These are phyloP conservation scores for Tenrec ecaudatus DNA, from an alignment of 2,113 vertebrate species.

Conservation along the genomic window DNA sequence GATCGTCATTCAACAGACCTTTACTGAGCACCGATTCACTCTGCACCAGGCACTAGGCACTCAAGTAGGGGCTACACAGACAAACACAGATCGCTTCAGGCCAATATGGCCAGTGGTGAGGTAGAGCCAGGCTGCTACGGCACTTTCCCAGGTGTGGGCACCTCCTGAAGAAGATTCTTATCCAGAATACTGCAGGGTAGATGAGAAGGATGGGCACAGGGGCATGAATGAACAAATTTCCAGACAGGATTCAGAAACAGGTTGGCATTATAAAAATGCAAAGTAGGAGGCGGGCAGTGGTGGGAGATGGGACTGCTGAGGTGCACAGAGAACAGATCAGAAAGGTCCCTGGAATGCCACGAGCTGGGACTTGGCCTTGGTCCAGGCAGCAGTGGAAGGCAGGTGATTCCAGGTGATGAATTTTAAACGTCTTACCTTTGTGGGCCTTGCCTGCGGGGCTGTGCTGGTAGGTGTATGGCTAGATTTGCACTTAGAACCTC, in stretches of 20 bases:
- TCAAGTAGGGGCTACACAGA: not conserved
- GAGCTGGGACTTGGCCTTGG: not conserved
- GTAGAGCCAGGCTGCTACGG: not conserved
- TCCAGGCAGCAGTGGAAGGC: not conserved
- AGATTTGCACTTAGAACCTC: not conserved
- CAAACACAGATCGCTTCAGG: not conserved
- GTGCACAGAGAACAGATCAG: not conserved
- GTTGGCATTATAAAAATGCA: constrained; percentile 22
- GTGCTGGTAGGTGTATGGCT: not conserved
- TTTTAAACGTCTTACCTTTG: not conserved
- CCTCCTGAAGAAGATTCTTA: not conserved
- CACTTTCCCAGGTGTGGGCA: not conserved
- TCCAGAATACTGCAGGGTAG: not conserved
- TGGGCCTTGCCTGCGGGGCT: no score
- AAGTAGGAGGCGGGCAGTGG: constrained; percentile 30
- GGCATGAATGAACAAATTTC: not conserved
- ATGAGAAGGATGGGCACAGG: not conserved
- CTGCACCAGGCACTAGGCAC: not conserved
- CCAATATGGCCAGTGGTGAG: not conserved
- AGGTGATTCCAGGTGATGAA: not conserved
- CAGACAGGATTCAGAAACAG: not conserved
- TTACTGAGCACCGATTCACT: not conserved
- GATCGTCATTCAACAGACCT: constrained; percentile 33
- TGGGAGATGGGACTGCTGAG: not conserved
- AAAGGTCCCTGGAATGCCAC: not conserved